A percentile compares a stretch with the other conserved stretches of the same genome.
These are phyloP conservation scores for Stichopus horrens DNA, from an alignment of 53 echinoderm and acorn worm genomes.

Conservation along the genomic window DNA sequence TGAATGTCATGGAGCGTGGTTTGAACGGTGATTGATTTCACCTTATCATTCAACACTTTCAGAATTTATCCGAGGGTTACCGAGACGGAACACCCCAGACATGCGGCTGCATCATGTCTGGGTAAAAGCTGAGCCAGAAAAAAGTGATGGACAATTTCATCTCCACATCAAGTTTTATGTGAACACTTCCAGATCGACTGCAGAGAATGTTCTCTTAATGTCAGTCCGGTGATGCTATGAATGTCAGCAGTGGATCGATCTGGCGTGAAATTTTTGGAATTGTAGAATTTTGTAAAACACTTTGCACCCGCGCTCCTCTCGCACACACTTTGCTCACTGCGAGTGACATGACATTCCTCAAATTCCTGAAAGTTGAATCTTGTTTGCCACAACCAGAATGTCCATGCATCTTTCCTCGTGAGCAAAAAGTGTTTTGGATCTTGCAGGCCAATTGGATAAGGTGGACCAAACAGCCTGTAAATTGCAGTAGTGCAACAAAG, in stretches of 20 bases:
- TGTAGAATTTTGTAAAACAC: neutral
- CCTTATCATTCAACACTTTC: neutral
- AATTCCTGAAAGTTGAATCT: neutral
- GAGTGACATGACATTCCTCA: neutral
- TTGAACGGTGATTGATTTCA: conserved; percentile 6
- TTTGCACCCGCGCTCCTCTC: neutral
- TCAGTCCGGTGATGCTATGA: neutral
- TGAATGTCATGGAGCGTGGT: neutral
- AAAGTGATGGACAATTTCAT: conserved; percentile 14
- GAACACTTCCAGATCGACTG: neutral
- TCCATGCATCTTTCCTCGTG: no score
- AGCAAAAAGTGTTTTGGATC: no score
- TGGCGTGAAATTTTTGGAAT: conserved; percentile 7
- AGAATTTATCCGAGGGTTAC: neutral
- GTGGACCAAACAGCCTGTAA: no score
- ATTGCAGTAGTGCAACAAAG: no score
- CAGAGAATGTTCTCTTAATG: neutral
- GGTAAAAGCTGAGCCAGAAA: neutral
- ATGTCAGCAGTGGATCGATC: neutral
- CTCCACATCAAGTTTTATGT: neutral
- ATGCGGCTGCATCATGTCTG: neutral
- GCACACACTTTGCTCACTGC: neutral
- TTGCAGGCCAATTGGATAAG: no score
- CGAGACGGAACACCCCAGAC: neutral
- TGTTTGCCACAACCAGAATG: no score